These are phyloP conservation scores for Drosophila basisetae DNA, from an alignment of 2,888 invertebrate genomes.

Conservation along the genomic window DNA sequence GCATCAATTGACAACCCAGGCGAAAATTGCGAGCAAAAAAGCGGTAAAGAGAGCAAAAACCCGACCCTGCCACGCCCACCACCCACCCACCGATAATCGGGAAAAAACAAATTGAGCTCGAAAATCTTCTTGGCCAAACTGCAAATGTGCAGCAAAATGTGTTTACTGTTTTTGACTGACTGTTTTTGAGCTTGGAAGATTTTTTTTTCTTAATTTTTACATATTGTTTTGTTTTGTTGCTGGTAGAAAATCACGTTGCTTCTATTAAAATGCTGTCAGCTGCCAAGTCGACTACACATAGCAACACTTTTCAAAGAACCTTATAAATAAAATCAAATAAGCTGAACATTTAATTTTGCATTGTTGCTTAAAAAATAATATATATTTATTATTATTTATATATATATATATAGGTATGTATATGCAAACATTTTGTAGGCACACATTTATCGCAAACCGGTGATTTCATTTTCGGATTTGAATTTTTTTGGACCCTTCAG, in stretches of 20 bases:
- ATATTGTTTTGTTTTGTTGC: conserved; percentile 18
- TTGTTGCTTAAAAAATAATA: not conserved
- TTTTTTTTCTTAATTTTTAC: conserved; percentile 12
- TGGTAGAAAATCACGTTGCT: conserved; percentile 39
- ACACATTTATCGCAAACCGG: not conserved
- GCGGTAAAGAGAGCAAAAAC: conserved; percentile 12
- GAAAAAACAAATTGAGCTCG: conserved; percentile 52
- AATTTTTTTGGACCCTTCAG: not conserved
- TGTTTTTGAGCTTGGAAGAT: conserved; percentile 12
- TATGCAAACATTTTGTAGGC: not conserved
- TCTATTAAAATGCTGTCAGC: conserved; percentile 64
- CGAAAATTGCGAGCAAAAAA: conserved; percentile 36
- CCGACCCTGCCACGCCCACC: not conserved
- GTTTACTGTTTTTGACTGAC: conserved; percentile 56
- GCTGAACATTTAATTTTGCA: not conserved
- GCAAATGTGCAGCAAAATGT: conserved; percentile 49
- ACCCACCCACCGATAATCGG: conserved; percentile 42
- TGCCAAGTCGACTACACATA: conserved; percentile 35
- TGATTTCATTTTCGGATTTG: not conserved
- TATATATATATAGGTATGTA: not conserved
- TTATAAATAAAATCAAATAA: not conserved
- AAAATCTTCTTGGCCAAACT: conserved; percentile 51
- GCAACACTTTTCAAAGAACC: conserved; percentile 17
- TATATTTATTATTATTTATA: not conserved
- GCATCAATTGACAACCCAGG: conserved; percentile 61